Base-by-base conservation (phyloP, 2,113 vertebrate species). In the Microcebus murinus region DNA sequence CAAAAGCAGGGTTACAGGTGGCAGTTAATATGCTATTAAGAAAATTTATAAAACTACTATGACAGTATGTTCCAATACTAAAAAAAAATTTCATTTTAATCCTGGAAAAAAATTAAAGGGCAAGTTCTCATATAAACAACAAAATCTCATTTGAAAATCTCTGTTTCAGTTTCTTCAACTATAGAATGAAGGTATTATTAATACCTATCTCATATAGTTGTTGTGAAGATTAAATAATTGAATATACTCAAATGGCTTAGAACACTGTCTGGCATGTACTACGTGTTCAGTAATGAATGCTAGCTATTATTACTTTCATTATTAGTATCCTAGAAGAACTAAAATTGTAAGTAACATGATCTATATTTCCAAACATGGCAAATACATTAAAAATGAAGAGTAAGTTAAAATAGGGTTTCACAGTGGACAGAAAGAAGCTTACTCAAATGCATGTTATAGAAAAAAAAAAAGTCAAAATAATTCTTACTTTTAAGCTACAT, bases 131-230 rank as follows among this genome's bases (percentile, higher is more conserved):
- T 57, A 80, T 34, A 77, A 76, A 84, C 39, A 92, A 88, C 29
- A 94, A 55, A 85, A 86, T 65, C n/a, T 71, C 92, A 81, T 50
- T 93, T 77, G 42, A 77, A 90, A 90, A 94, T 89, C 39, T 87
- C 21, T 71, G 25, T 25, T 48, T 91, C 36, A 71, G 48, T 68
- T 91, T 57, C 39, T 15, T 87, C 25, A 83, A 59, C 23, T 87
- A 70, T 67, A 59, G 88, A 67, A 76, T 76, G 31, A 74, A 57
- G 67, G 71, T 13, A 90, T 67, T 83, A 96, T 77, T 14, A 93
- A 87, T 31, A 92, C 14, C 13, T 92, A 80, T 52, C 14, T 70
- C 18, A 42, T 48, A 70, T 10, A 6, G 11, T 42, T 74, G 50
- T 48, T 88, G 31, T 81, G n/a, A 94, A 31, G 57, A 89, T 73